Evolutionary conservation across 2,888 invertebrate species (phyloP).

Genomic region (Resseliella maxima): DNA sequence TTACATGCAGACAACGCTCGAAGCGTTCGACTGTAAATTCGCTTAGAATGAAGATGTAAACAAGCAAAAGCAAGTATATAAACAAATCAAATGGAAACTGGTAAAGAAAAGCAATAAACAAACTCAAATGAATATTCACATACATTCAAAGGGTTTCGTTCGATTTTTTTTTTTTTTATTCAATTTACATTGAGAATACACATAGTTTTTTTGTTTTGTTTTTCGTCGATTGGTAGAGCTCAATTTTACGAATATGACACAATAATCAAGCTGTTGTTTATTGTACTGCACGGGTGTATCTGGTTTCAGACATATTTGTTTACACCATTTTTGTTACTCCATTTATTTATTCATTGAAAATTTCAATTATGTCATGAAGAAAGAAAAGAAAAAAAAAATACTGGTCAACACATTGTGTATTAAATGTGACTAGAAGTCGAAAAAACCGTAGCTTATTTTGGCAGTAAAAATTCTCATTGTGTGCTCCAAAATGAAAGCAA

Average conservation of each 20-base stretch:
- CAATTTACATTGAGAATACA: no score
- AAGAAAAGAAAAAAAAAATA: no score
- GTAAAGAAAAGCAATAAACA: not conserved
- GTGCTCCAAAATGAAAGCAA: not conserved
- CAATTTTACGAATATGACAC: no score
- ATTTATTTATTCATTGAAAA: not conserved
- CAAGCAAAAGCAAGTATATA: not conserved
- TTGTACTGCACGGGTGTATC: not conserved
- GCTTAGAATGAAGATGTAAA: not conserved
- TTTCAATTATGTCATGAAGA: not conserved
- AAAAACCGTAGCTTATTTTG: not conserved
- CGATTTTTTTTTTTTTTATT: no score
- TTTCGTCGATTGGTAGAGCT: no score
- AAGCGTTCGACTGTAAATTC: not conserved
- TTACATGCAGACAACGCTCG: not conserved
- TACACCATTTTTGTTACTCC: not conserved
- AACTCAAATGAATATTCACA: not conserved
- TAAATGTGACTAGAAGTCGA: not conserved
- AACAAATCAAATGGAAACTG: slow-evolving; percentile 33
- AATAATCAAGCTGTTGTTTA: not conserved
- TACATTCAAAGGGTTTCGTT: not conserved
- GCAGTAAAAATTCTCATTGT: not conserved
- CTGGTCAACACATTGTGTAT: not conserved
- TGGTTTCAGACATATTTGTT: not conserved
- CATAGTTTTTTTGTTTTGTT: not conserved